phyloP scores from a whole-genome alignment of 1,140 invertebrate species.

The Drosophila gunungcola region DNA sequence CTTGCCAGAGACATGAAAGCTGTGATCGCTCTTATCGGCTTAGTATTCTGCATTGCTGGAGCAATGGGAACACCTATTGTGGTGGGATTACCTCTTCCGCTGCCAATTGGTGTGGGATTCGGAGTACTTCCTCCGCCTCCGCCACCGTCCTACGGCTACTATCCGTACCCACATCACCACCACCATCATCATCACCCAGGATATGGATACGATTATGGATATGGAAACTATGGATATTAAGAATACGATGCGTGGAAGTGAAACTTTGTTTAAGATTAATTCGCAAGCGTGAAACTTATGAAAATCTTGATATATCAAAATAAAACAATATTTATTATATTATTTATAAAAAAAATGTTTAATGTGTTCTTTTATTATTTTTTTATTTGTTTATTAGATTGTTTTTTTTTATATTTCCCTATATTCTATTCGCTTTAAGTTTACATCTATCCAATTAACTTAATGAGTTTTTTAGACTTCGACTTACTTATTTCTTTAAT shows the following conservation, averaged over 20 bases:
- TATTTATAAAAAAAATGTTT: not conserved
- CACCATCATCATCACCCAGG: conserved; percentile 21
- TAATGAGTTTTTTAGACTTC: too few species aligned
- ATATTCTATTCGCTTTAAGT: too few species aligned
- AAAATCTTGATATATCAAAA: not conserved
- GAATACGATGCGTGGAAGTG: not conserved
- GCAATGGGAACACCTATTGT: conserved; percentile 10
- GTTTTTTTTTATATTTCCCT: too few species aligned
- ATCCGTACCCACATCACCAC: conserved; percentile 18
- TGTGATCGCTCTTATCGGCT: conserved; percentile 21
- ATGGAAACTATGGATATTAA: conserved; percentile 16
- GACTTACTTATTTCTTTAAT: too few species aligned
- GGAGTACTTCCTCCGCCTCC: conserved; percentile 10
- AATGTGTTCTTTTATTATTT: too few species aligned
- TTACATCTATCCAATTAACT: too few species aligned
- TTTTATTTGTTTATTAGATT: too few species aligned
- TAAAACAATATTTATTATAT: conserved; percentile 14
- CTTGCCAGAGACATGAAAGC: conserved; percentile 36
- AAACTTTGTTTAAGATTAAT: not conserved
- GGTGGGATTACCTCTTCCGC: conserved; percentile 18
- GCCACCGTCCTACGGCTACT: conserved; percentile 15
- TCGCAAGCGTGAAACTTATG: not conserved
- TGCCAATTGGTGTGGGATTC: conserved; percentile 26
- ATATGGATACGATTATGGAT: conserved; percentile 30
- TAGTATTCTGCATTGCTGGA: conserved; percentile 18